Conservation (phyloP, 37 sponge, comb jelly and placozoan genomes). For the Amphimedon queenslandica region DNA sequence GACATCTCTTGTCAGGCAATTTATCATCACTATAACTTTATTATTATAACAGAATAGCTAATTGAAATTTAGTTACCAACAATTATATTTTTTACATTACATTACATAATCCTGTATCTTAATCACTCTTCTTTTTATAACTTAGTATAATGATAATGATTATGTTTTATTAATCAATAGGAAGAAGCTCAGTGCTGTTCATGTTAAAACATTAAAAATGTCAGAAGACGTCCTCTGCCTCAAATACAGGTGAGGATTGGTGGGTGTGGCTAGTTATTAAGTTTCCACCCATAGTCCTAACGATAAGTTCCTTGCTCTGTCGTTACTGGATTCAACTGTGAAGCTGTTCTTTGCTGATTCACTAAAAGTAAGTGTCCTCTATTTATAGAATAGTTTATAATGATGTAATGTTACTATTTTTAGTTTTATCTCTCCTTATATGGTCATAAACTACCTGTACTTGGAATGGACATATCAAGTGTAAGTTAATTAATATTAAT, state of each 20-base stretch:
- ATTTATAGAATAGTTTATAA: neutral
- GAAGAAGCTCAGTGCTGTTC: slow-evolving; percentile 49
- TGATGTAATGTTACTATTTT: neutral
- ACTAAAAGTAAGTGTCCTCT: slow-evolving; percentile 56
- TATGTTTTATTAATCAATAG: slow-evolving; percentile 3
- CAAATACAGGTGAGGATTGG: slow-evolving; percentile 48
- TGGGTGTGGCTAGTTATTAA: too few relatives aligned
- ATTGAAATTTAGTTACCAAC: too few relatives aligned
- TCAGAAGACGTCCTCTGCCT: slow-evolving; percentile 87
- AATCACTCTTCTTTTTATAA: too few relatives aligned
- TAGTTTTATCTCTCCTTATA: slow-evolving; percentile 92
- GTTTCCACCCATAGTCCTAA: too few relatives aligned
- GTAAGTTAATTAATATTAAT: slow-evolving; percentile 34
- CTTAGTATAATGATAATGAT: too few relatives aligned
- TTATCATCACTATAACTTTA: too few relatives aligned
- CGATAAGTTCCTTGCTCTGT: slow-evolving; percentile 70
- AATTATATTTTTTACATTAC: too few relatives aligned
- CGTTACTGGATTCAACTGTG: slow-evolving; percentile 95
- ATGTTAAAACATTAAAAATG: slow-evolving; percentile 80
- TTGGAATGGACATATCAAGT: slow-evolving; percentile 93
- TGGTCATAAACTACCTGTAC: slow-evolving; percentile 96
- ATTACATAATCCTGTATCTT: too few relatives aligned
- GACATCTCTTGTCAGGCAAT: too few relatives aligned
- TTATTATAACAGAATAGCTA: too few relatives aligned
- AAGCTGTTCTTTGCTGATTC: slow-evolving; percentile 93